A percentile compares a stretch with the other conserved stretches of the same genome.
phyloP scores from a whole-genome alignment of 2,113 vertebrate genomes.

The Typhlomys cinereus region DNA sequence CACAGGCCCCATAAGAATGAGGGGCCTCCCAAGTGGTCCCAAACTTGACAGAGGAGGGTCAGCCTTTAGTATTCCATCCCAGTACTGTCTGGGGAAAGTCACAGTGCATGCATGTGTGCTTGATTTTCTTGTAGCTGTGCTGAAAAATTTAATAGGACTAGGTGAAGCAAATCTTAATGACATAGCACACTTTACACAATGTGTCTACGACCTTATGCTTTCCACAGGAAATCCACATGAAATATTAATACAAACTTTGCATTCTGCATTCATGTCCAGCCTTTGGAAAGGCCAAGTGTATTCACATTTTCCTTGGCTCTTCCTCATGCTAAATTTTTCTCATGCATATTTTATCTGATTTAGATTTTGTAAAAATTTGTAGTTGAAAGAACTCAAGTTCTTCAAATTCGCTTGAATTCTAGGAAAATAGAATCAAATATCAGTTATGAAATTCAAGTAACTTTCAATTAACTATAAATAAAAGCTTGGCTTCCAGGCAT shows the following conservation, averaged over 20 bases:
- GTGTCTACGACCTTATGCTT: not conserved
- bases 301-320: not conserved
- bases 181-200: not conserved
- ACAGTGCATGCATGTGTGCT: not conserved
- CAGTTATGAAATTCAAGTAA: not conserved
- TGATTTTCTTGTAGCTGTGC: not conserved
- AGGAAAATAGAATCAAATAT: not conserved
- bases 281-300: not conserved
- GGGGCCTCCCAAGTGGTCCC: not conserved
- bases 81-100: not conserved
- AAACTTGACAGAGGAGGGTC: not conserved
- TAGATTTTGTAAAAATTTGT: not conserved
- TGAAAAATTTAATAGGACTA: not conserved
- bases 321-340: not conserved
- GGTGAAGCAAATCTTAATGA: not conserved
- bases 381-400: not conserved
- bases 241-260: not conserved
- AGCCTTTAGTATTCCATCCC: not conserved
- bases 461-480: not conserved
- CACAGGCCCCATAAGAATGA: not conserved
- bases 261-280: not conserved
- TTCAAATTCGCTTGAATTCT: not conserved
- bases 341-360: conserved; percentile 3
- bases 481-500: not conserved
- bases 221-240: not conserved